Conservation (phyloP, 2,888 invertebrate genomes). For the Rhingia campestris region DNA sequence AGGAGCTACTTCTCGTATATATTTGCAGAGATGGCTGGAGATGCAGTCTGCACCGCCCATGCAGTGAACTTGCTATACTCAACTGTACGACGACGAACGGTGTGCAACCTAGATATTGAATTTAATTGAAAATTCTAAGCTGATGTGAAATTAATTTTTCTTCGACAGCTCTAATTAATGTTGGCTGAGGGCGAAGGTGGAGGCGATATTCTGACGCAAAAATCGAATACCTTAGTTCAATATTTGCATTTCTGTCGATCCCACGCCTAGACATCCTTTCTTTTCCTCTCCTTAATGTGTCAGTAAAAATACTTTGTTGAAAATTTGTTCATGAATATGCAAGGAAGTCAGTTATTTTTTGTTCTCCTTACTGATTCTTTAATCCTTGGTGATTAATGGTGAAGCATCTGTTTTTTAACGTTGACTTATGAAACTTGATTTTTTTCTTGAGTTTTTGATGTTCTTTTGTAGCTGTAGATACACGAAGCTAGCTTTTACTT, state of each 20-base stretch:
- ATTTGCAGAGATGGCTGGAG: slow-evolving; percentile 32
- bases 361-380: slow-evolving; percentile 30
- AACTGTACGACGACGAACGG: not conserved
- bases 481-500: slow-evolving; percentile 30
- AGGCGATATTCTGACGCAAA: slow-evolving; percentile 6
- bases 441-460: slow-evolving; percentile 39
- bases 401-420: slow-evolving; percentile 70
- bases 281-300: not conserved
- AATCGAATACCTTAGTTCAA: slow-evolving; percentile 35
- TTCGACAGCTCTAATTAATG: slow-evolving; percentile 60
- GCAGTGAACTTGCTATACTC: slow-evolving; percentile 1
- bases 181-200: slow-evolving; percentile 2
- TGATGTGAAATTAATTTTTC: slow-evolving; percentile 79
- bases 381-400: slow-evolving; percentile 71
- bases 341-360: slow-evolving; percentile 34
- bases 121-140: slow-evolving; percentile 81
- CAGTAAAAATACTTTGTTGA: slow-evolving; percentile 21
- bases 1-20: not conserved
- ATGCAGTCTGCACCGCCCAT: slow-evolving; percentile 24
- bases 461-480: slow-evolving; percentile 20
- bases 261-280: not conserved
- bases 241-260: slow-evolving; percentile 37
- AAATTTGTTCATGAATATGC: slow-evolving; percentile 26
- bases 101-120: slow-evolving; percentile 75
- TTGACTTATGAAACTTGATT: slow-evolving; percentile 64